Conservation (phyloP, 2,888 invertebrate genomes). For the Drosophila parthenogenetica region DNA sequence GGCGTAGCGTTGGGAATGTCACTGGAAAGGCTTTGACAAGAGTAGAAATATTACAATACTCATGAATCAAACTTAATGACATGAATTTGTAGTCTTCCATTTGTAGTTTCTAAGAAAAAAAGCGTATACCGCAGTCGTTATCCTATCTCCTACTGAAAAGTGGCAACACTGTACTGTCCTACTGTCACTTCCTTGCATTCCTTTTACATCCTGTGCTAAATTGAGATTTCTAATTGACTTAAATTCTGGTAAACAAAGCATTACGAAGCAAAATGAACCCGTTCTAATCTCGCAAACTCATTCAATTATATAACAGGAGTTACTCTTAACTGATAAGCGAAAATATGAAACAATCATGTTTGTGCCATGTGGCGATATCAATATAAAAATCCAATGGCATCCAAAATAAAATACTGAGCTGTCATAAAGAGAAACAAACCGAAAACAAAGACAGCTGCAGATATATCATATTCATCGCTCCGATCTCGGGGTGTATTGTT, state of each 20-base stretch:
- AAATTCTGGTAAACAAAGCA: not conserved
- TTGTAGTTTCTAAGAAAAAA: too few species aligned
- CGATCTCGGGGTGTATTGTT: slow-evolving; percentile 37
- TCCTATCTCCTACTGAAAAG: not conserved
- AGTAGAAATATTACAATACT: not conserved
- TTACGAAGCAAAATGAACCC: not conserved
- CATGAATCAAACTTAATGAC: not conserved
- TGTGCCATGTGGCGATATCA: slow-evolving; percentile 27
- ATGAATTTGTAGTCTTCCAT: too few species aligned
- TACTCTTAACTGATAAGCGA: slow-evolving; percentile 15
- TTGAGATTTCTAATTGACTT: not conserved
- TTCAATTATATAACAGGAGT: slow-evolving; percentile 12
- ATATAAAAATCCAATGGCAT: slow-evolving; percentile 16
- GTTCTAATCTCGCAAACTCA: not conserved
- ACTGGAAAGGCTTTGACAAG: not conserved
- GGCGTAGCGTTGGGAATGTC: slow-evolving; percentile 6
- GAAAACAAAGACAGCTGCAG: slow-evolving; percentile 30
- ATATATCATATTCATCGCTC: slow-evolving; percentile 56
- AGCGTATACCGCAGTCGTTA: not conserved
- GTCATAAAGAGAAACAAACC: too few species aligned
- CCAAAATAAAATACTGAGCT: not conserved
- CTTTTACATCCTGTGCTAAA: not conserved
- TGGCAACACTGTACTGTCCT: not conserved
- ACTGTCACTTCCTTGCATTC: not conserved
- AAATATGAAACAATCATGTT: not conserved